phyloP scores from a whole-genome alignment of 2,888 invertebrate species.

The Brachyptera risi region DNA sequence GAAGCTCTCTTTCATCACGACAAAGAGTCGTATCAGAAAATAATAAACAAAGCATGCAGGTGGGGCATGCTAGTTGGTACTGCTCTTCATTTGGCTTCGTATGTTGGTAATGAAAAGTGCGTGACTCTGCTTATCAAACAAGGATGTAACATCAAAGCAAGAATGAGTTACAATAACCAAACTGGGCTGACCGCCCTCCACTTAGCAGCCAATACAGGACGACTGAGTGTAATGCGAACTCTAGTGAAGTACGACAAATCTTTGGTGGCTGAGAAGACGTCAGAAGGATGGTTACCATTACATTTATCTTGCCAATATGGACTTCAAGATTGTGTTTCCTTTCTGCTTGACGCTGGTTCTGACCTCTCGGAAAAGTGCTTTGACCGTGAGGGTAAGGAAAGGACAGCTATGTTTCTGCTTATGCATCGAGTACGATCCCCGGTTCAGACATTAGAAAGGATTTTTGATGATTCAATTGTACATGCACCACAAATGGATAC shows the following conservation, averaged over 20 bases:
- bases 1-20: constrained; percentile 47
- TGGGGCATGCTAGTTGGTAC: constrained; percentile 46
- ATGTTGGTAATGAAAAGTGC: constrained; percentile 49
- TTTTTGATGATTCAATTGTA: not conserved
- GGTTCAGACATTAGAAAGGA: not conserved
- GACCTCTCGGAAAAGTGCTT: constrained; percentile 31
- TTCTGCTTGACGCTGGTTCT: constrained; percentile 38
- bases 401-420: constrained; percentile 46
- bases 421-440: constrained; percentile 10
- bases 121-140: constrained; percentile 47
- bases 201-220: constrained; percentile 48
- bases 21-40: constrained; percentile 32
- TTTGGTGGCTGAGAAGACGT: constrained; percentile 36
- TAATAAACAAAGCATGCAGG: not conserved
- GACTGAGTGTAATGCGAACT: constrained; percentile 44
- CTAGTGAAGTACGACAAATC: constrained; percentile 47
- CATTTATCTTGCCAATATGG: constrained; percentile 49
- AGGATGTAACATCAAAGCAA: constrained; percentile 47
- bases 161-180: constrained; percentile 47
- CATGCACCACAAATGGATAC: not conserved
- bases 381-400: constrained; percentile 39
- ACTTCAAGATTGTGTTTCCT: constrained; percentile 53
- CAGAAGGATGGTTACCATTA: constrained; percentile 5
- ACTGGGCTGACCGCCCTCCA: constrained; percentile 49
- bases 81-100: constrained; percentile 53